These are phyloP conservation scores for Pseudorasbora parva DNA, from an alignment of 2,113 vertebrate species.

Conservation along the genomic window DNA sequence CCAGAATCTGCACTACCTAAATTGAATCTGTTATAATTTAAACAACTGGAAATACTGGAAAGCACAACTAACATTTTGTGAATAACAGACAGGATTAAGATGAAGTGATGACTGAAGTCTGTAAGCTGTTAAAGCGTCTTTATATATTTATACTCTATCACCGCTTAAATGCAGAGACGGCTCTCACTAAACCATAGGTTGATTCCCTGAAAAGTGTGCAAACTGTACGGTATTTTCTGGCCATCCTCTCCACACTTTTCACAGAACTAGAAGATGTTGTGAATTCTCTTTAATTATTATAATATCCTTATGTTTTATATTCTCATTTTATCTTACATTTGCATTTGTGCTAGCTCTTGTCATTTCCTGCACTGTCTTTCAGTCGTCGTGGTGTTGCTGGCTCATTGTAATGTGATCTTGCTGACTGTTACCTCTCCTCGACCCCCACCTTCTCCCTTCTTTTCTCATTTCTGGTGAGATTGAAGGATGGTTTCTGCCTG, in stretches of 20 bases:
- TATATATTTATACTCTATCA: neutral
- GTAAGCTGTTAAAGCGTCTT: neutral
- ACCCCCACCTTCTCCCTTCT: neutral
- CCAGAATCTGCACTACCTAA: no score
- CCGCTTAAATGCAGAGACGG: no score
- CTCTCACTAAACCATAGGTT: neutral
- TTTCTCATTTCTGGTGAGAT: neutral
- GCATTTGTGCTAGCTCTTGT: neutral
- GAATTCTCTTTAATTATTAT: neutral
- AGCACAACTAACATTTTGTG: no score
- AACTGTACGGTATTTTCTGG: neutral
- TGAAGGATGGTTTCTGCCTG: neutral
- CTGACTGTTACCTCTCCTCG: constrained; percentile 24
- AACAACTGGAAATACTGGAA: no score
- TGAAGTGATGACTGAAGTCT: neutral
- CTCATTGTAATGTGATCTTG: constrained; percentile 78
- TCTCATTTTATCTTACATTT: neutral
- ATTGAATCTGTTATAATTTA: no score
- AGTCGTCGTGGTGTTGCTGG: constrained; percentile 67
- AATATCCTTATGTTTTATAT: neutral
- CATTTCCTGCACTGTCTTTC: constrained; percentile 52
- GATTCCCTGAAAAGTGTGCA: neutral
- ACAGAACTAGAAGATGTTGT: neutral
- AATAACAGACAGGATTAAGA: neutral
- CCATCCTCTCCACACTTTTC: neutral